Conservation (phyloP, 2,888 invertebrate genomes). For the Caenorhabditis sp. region DNA sequence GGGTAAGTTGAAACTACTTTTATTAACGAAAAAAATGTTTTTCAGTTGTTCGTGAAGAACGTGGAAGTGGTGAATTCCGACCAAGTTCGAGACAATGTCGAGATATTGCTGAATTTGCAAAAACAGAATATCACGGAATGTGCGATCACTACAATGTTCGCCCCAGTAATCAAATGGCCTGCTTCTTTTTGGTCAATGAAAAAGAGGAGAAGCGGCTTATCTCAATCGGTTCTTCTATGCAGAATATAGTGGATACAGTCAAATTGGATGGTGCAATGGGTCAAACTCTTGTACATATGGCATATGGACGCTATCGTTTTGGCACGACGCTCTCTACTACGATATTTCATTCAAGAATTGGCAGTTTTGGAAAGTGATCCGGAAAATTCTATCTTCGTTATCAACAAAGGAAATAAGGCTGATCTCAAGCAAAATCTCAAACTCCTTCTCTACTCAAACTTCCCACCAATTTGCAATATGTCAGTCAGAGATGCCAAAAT, state of each 20-base stretch:
- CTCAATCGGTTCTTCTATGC: conserved; percentile 14
- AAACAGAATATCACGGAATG: conserved; percentile 33
- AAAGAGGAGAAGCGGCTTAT: conserved; percentile 40
- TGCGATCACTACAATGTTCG: conserved; percentile 9
- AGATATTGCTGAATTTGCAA: conserved; percentile 28
- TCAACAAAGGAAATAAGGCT: conserved; percentile 18
- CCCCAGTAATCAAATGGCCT: conserved; percentile 27
- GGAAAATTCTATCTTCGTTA: conserved; percentile 24
- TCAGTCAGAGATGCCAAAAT: conserved; percentile 14
- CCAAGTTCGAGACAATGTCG: conserved; percentile 15
- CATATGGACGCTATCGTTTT: conserved; percentile 46
- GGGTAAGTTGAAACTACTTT: too few species aligned
- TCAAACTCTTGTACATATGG: conserved; percentile 15
- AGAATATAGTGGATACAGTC: conserved; percentile 25
- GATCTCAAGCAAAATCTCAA: conserved; percentile 23
- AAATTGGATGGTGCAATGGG: conserved; percentile 32
- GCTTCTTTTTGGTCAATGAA: conserved; percentile 49
- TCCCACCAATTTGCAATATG: conserved; percentile 15
- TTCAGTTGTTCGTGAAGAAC: too few species aligned
- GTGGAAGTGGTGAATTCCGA: too few species aligned
- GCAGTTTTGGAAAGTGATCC: not conserved
- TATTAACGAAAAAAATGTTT: too few species aligned
- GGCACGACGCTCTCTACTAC: conserved; percentile 36
- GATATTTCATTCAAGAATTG: conserved; percentile 25
- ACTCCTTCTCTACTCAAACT: conserved; percentile 34